phyloP scores from a whole-genome alignment of 1,140 invertebrate genomes.

The Antheraea mylitta region DNA sequence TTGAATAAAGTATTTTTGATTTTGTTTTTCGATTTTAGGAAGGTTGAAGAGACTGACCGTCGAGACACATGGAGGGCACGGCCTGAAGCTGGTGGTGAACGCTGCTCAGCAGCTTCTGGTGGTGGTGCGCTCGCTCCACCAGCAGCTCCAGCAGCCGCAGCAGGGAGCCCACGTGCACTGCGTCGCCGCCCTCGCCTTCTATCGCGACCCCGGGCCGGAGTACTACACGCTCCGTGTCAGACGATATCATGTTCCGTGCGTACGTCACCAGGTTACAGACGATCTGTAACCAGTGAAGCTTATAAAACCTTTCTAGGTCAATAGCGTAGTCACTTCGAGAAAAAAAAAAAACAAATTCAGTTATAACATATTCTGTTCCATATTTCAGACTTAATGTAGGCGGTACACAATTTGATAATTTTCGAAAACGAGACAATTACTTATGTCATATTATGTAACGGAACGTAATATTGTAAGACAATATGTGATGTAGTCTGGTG shows the following conservation, averaged over 20 bases:
- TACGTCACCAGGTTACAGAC: slow-evolving; percentile 85
- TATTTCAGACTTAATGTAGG: too few species aligned
- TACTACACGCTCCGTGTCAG: slow-evolving; percentile 71
- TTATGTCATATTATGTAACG: too few species aligned
- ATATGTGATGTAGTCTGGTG: too few species aligned
- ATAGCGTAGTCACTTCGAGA: too few species aligned
- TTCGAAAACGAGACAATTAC: too few species aligned
- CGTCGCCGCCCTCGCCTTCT: slow-evolving; percentile 30
- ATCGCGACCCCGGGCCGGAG: slow-evolving; percentile 52
- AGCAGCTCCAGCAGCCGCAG: slow-evolving; percentile 33
- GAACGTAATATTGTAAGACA: too few species aligned
- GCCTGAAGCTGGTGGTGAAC: slow-evolving; percentile 44
- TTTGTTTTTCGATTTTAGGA: too few species aligned
- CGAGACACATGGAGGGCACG: slow-evolving; percentile 47
- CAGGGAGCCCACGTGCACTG: slow-evolving; percentile 17
- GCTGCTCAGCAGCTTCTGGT: slow-evolving; percentile 51
- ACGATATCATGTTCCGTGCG: slow-evolving; percentile 81
- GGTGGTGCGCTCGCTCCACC: slow-evolving; percentile 29
- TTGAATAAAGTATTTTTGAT: too few species aligned
- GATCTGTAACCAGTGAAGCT: slow-evolving; percentile 74
- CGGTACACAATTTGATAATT: too few species aligned
- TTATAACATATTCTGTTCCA: too few species aligned
- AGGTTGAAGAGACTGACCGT: slow-evolving; percentile 28
- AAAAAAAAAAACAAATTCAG: too few species aligned
- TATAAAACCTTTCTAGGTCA: too few species aligned